phyloP scores from a whole-genome alignment of 1,140 invertebrate species.

The Penaeus vannamei region DNA sequence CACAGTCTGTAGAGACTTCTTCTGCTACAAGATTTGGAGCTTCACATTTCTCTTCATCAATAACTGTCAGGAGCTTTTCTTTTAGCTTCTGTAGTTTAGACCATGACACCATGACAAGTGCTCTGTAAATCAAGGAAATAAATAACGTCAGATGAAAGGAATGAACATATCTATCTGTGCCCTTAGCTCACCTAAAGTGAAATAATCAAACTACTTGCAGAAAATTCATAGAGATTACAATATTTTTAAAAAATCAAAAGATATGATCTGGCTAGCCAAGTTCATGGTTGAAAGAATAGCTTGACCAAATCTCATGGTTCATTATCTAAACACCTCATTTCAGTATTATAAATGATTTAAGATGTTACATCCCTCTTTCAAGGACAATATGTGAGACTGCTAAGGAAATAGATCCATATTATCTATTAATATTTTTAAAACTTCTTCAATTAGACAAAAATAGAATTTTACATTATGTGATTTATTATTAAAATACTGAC shows the following conservation, averaged over 20 bases:
- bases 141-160: not conserved
- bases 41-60: slow-evolving; percentile 42
- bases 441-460: too few species aligned
- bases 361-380: too few species aligned
- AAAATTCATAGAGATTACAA: not conserved
- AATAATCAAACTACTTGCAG: not conserved
- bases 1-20: slow-evolving; percentile 59
- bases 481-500: slow-evolving; percentile 69
- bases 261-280: too few species aligned
- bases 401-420: too few species aligned
- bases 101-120: slow-evolving; percentile 54
- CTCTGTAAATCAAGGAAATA: slow-evolving; percentile 32
- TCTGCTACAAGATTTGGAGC: not conserved
- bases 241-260: too few species aligned
- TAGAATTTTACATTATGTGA: too few species aligned
- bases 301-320: too few species aligned
- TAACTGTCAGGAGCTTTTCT: slow-evolving; percentile 63
- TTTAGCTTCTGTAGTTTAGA: slow-evolving; percentile 69
- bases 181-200: not conserved
- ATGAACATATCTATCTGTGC: not conserved
- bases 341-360: too few species aligned
- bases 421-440: too few species aligned
- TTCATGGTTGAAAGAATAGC: too few species aligned
- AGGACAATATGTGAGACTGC: too few species aligned
- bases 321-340: too few species aligned